Base-by-base conservation (phyloP, 2,888 invertebrate species). In the Noctua janthina region DNA sequence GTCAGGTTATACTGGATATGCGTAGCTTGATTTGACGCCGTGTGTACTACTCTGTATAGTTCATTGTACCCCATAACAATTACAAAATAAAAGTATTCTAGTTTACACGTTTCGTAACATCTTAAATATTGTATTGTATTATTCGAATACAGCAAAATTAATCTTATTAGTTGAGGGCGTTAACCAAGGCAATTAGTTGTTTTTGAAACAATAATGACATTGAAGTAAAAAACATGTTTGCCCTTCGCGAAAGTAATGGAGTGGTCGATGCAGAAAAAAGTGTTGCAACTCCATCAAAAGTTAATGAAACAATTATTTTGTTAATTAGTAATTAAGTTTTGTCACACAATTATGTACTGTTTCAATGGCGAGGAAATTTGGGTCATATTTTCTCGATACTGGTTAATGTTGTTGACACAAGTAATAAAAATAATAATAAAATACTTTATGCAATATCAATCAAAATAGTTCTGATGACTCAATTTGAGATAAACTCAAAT, bases 151-250 rank as follows among this genome's bases (percentile, higher is more conserved):
- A 74, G 39, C 6, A 64, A 78, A 74, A 51, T 73, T 20, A 69
- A 29, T 74, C 59, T 72, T 80, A 88, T 88, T 84, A 59, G 71
- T 64, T 78, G 70, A 74, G 76, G 83, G 88, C 83, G 86, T 88
- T 79, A 76, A 83, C 74, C 51, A 74, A 84, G 29, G 79, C 81
- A 86, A 88, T 90, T 88, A 80, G 78, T 82, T 89, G 84, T 85
- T 46, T 88, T 86, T 82, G 59, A 75, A 72, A 49, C 72, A 75
- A 81, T 82, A 85, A 81, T 82, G 79, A 46, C 85, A 87, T 79
- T 82, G 84, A 85, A 71, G 69, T 59, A 83, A 89, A 86, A 85
- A 88, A 82, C 56, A 77, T 78, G 62, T 77, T 78, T 81, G 84
- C 81, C 83, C 83, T 89, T 80, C 74, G 80, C 74, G 56, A 83